A percentile compares a stretch with the other conserved stretches of the same genome.
Conservation (phyloP, 2,888 invertebrate genomes). For the Ommatoiulus sabulosus region DNA sequence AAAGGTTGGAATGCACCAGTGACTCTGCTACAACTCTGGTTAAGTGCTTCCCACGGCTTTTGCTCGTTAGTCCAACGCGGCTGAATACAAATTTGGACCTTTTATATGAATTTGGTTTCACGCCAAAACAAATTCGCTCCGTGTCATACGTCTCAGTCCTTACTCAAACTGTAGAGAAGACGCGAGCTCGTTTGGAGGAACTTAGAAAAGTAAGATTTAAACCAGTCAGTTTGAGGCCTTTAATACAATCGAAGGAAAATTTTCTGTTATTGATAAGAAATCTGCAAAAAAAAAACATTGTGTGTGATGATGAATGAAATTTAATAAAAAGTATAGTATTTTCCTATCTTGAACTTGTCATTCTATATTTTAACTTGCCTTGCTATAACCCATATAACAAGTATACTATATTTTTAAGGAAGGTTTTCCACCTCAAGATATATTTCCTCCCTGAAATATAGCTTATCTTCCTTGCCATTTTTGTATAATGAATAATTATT, state of each 20-base stretch:
- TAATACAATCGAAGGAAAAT: background rate
- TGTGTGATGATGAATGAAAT: background rate
- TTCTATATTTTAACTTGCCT: too few relatives aligned
- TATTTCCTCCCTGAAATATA: too few relatives aligned
- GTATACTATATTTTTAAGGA: too few relatives aligned
- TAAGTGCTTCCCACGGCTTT: background rate
- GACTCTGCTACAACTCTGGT: background rate
- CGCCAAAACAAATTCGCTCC: background rate
- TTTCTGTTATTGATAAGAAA: too few relatives aligned
- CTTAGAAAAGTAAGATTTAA: background rate
- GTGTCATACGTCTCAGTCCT: background rate
- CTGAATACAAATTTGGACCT: background rate
- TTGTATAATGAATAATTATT: too few relatives aligned
- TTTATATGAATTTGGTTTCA: background rate
- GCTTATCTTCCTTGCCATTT: too few relatives aligned
- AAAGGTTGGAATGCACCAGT: background rate
- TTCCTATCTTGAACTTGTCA: too few relatives aligned
- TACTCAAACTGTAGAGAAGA: background rate
- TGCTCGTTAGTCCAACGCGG: background rate
- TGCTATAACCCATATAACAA: too few relatives aligned
- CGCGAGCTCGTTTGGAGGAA: background rate
- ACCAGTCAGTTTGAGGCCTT: background rate
- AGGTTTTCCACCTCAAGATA: too few relatives aligned
- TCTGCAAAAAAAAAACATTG: too few relatives aligned
- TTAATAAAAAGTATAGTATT: background rate